phyloP scores from a whole-genome alignment of 2,113 vertebrate species.

The Bujurquina vittata region DNA sequence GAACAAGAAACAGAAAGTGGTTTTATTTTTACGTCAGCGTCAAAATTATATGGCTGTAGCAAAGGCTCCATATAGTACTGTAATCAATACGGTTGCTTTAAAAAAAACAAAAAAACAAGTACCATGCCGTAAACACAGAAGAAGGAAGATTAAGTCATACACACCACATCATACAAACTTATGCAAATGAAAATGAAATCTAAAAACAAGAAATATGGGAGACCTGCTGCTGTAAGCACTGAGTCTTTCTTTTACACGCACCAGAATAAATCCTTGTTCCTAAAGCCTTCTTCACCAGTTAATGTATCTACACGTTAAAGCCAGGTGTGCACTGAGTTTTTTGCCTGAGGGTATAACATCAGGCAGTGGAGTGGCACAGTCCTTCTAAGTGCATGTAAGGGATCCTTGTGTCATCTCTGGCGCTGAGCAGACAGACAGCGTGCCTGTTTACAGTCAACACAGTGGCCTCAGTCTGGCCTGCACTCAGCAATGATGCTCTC shows the following conservation, averaged over 20 bases:
- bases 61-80: not conserved
- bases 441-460: constrained; percentile 84
- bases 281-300: constrained; percentile 20
- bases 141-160: not conserved
- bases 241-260: constrained; percentile 3
- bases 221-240: not conserved
- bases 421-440: constrained; percentile 48
- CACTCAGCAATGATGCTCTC: constrained; percentile 32
- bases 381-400: constrained; percentile 23
- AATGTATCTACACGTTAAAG: constrained; percentile 26
- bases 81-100: not conserved
- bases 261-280: constrained; percentile 33
- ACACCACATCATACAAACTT: too few relatives aligned
- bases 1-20: constrained; percentile 22
- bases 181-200: constrained; percentile 1
- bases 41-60: not conserved
- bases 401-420: constrained; percentile 52
- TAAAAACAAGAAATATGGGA: not conserved
- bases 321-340: constrained; percentile 64
- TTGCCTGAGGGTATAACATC: constrained; percentile 58
- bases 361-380: constrained; percentile 31
- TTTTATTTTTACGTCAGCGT: not conserved
- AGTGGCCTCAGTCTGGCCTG: constrained; percentile 53
- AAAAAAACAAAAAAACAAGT: not conserved
- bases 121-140: not conserved